A percentile compares a stretch with the other conserved stretches of the same genome.
phyloP scores from a whole-genome alignment of 2,797 vertebrate genomes.

The Sylvilagus floridanus region DNA sequence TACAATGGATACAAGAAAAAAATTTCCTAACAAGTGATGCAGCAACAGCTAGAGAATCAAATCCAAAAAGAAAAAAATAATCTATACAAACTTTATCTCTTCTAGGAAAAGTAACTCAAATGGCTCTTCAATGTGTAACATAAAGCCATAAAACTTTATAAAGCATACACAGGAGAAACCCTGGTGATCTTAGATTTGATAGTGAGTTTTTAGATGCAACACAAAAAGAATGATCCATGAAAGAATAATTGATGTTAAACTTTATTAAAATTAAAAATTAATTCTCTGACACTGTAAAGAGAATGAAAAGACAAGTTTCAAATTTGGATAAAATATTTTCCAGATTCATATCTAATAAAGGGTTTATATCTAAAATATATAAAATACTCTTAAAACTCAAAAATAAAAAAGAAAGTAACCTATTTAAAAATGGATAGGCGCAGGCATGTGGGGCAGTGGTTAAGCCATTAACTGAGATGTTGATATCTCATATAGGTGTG shows the following conservation, averaged over 20 bases:
- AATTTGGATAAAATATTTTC: neutral
- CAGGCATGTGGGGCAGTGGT: no score
- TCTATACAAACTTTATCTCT: neutral
- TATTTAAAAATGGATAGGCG: neutral
- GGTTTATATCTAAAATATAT: neutral
- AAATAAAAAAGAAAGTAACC: neutral
- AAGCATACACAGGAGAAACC: neutral
- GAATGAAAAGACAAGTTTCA: neutral
- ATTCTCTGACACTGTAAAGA: neutral
- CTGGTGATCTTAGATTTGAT: neutral
- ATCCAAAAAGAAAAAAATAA: neutral
- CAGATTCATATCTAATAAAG: neutral
- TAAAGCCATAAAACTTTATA: neutral
- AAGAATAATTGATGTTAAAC: neutral
- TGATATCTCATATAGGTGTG: no score
- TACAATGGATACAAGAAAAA: neutral
- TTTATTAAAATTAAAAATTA: constrained; percentile 9
- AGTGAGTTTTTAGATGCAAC: neutral
- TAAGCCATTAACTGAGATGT: no score
- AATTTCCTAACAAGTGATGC: neutral
- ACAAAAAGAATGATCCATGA: neutral
- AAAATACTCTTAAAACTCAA: neutral
- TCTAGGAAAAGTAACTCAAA: neutral
- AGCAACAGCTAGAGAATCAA: neutral
- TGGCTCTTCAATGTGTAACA: neutral